Evolutionary conservation across 2,888 invertebrate genomes (phyloP).

Genomic region (Chloroclystis v-ata): DNA sequence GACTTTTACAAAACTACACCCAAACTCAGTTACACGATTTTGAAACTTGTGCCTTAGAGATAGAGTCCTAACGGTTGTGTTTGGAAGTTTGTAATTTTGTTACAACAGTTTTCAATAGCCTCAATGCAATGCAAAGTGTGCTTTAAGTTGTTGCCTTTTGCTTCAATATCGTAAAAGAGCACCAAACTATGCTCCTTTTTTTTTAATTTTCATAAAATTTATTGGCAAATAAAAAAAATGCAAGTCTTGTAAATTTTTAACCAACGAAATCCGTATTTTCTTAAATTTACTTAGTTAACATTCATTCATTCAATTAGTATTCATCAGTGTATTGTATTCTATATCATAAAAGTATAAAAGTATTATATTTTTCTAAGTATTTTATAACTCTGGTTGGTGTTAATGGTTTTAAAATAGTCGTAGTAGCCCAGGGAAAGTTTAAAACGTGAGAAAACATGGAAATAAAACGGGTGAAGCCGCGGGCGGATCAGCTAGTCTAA

Average conservation of each 20-base stretch:
- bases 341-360: no score
- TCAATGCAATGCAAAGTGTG: slow-evolving; percentile 16
- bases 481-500: no score
- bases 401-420: no score
- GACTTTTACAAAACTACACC: slow-evolving; percentile 17
- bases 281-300: no score
- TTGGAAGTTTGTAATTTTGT: slow-evolving; percentile 16
- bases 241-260: background rate
- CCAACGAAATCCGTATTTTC: no score
- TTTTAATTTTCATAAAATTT: background rate
- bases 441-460: no score
- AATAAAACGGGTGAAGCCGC: no score
- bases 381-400: no score
- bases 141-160: slow-evolving; percentile 11
- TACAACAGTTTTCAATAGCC: slow-evolving; percentile 17
- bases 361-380: no score
- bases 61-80: slow-evolving; percentile 13
- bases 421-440: no score
- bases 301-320: no score
- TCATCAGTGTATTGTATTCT: no score
- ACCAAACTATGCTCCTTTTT: background rate
- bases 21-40: slow-evolving; percentile 17
- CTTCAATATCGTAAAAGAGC: slow-evolving; percentile 6
- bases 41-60: slow-evolving; percentile 12
- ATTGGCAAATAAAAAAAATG: background rate